A percentile compares a stretch with the other conserved stretches of the same genome.
Evolutionary conservation across 2,113 vertebrate species (phyloP).

Genomic region (Cyanoramphus novaezelandiae): DNA sequence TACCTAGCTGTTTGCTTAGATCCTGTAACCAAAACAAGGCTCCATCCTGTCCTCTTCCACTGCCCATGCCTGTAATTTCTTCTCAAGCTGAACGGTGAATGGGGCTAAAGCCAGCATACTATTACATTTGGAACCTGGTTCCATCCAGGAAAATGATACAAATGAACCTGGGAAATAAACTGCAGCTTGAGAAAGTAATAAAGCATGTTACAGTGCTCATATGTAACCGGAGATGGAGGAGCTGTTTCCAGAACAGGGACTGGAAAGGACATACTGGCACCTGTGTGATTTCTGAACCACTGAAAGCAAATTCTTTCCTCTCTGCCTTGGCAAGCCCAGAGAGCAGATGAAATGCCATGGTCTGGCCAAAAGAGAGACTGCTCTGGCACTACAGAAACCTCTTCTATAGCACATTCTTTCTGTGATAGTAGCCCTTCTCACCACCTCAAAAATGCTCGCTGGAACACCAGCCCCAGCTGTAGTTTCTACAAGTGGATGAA

Average conservation of each 20-base stretch:
- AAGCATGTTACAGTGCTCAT: conserved; percentile 23
- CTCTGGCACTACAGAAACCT: not conserved
- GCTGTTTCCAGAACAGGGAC: conserved; percentile 36
- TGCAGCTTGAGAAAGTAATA: conserved; percentile 46
- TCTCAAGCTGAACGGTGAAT: not conserved
- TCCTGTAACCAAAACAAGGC: conserved; percentile 40
- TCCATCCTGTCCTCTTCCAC: not conserved
- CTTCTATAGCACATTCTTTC: not conserved
- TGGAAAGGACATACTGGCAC: conserved; percentile 54
- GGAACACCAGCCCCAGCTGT: not conserved
- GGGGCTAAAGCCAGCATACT: not conserved
- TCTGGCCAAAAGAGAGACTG: conserved; percentile 6
- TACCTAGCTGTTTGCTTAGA: not conserved
- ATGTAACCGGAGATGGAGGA: conserved; percentile 42
- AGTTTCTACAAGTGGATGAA: not conserved
- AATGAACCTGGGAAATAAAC: conserved; percentile 55
- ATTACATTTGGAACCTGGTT: conserved; percentile 7
- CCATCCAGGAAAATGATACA: conserved; percentile 42
- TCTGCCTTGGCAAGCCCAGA: conserved; percentile 26
- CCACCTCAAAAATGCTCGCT: not conserved
- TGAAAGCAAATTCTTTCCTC: conserved; percentile 42
- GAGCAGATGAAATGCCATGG: not conserved
- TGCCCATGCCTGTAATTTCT: not conserved
- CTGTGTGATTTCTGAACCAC: conserved; percentile 40
- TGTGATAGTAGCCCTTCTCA: conserved; percentile 2